Conservation (phyloP, 2,797 vertebrate species). For the Peromyscus eremicus region DNA sequence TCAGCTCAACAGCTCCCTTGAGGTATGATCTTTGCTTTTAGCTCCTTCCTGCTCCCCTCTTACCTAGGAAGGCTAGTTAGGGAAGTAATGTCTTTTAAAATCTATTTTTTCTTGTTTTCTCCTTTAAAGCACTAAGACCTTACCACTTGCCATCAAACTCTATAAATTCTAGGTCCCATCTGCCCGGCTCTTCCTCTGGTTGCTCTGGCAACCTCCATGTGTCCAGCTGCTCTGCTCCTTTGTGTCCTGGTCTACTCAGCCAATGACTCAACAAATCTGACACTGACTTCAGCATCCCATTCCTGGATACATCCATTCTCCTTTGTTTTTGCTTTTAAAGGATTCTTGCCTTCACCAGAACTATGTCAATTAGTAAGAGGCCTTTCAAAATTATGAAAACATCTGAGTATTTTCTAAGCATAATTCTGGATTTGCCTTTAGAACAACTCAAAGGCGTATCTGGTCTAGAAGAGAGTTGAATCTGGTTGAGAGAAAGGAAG, state of each 20-base stretch:
- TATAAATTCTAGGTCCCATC: slow-evolving; percentile 62
- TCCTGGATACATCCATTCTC: background rate
- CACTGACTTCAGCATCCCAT: background rate
- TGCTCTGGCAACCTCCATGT: slow-evolving; percentile 60
- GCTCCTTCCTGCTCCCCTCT: background rate
- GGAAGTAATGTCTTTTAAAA: slow-evolving; percentile 14
- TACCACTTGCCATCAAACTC: slow-evolving; percentile 10
- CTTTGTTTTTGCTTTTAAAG: background rate
- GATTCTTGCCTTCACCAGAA: slow-evolving; percentile 38
- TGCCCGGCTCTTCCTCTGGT: slow-evolving; percentile 54
- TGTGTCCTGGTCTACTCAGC: background rate
- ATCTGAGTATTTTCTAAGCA: slow-evolving; percentile 46
- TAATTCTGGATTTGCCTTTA: slow-evolving; percentile 41
- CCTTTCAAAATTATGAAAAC: background rate
- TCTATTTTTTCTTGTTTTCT: background rate
- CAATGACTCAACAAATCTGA: background rate
- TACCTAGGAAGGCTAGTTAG: background rate
- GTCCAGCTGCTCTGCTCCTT: background rate
- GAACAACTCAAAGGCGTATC: background rate
- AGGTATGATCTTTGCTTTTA: background rate
- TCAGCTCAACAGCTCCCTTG: background rate
- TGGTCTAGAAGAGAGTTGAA: slow-evolving; percentile 66
- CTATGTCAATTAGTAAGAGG: background rate
- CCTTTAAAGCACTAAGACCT: slow-evolving; percentile 10
- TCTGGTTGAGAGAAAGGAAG: slow-evolving; percentile 65